Base-by-base conservation (phyloP, 1,140 invertebrate species). In the Orussus abietinus region DNA sequence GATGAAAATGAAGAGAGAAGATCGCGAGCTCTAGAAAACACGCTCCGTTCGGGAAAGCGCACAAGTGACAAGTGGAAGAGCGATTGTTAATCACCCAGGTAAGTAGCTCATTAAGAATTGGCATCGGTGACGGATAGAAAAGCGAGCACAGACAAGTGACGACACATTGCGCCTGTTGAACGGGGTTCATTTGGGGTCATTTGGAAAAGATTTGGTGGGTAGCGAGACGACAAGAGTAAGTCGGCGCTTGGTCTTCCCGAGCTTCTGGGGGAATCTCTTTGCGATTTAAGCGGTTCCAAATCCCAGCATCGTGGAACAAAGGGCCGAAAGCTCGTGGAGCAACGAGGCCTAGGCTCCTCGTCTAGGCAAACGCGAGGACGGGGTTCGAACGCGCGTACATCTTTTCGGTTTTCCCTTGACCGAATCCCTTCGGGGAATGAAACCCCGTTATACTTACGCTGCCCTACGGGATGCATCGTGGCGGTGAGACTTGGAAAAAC, bases 401-500 rank as follows among this genome's bases (percentile, higher is more conserved):
- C 28, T 15, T 9, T 42, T 19, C 25, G 9, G 28, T 45, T 22
- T 36, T 22, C 25, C 12, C 26, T 38, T 30, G 33, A 26, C 14
- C 19, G 22, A 28, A 3, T 15, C n/a, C n/a, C 22, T n/a, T 18
- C 10, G 5, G 4, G 14, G 14, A 26, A 19, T 18, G 11, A 39
- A 30, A 21, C n/a, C 12, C 18, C 19, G 1, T 12, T 18, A 33
- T 62, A 75, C 72, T 76, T 59, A 75, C 73, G 62, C 57, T 75
- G 73, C 51, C 73, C 74, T 64, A 75, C 72, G 41, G 74, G 72
- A 59, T 74, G 74, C 73, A 76, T 75, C 53, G 59, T 70, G 41
- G 55, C 55, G 48, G 49, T 45, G 43, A 59, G 42, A 44, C 45
- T 52, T 54, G 31, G 51, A 58, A 57, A 60, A 59, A 57, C 52